Base-by-base conservation (phyloP, 2,888 invertebrate genomes). In the Craniophora ligustri region DNA sequence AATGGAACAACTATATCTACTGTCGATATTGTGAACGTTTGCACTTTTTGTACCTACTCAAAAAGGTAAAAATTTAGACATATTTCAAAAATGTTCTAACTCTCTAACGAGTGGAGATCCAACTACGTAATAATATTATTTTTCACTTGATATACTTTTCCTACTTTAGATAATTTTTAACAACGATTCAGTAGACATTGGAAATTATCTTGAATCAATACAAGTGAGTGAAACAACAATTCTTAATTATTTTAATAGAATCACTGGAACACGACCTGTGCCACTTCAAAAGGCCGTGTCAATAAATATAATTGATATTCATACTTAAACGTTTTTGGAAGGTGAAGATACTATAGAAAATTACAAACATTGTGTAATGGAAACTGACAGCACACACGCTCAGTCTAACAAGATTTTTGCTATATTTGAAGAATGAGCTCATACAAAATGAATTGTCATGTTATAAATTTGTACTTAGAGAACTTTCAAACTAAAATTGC, bases 261-360 rank as follows among this genome's bases (percentile, higher is more conserved):
- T 59, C 67, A 67, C 67, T 68, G 67, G 69, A 44, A 57, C 41
- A 18, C 7, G 11, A 45, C 5, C 53, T 57, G 32, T 44, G 36
- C 51, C 35, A 48, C 16, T 48, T 40, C 8, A 65, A 63, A 47
- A 36, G 21, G 28, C 38, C 11, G 35, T 42, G 39, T 3, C 6
- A 6, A 35, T 4, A 21, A 35, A 31, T 23, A 18, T 39, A 35
- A n/a, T 44, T 41, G 21, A 23, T 35, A 40, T 14, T 55, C 10
- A 23, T 30, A 14, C n/a, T 45, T 21, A 45, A 40, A 41, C 16
- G 4, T 32, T 55, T 35, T 2, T 42, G 44, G 23, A 35, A 60
- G 2, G 50, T 47, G 40, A 30, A 66, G 19, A 45, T 53, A 44
- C 36, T 6, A 31, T 49, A 42, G 13, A 36, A 39, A 14, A 19